Evolutionary conservation across 1,140 invertebrate genomes (phyloP).

Genomic region (Phenacoccus solenopsis): DNA sequence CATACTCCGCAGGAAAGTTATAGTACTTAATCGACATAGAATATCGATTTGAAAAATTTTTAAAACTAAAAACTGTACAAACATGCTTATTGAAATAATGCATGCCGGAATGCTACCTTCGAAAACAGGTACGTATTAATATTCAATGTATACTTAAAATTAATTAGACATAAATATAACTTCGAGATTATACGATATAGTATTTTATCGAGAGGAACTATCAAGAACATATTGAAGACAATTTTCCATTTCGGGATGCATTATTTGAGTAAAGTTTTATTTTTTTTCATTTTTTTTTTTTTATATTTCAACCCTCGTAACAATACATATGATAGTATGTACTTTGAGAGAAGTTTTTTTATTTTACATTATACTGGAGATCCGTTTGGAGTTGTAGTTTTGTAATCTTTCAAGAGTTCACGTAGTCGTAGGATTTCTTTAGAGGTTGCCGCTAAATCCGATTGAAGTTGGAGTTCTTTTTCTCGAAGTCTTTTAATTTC

Average conservation of each 20-base stretch:
- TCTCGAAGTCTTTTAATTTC: conserved; percentile 85
- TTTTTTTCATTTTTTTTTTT: too few relatives aligned
- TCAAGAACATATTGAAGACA: too few relatives aligned
- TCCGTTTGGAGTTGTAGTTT: conserved; percentile 31
- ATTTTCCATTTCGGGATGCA: too few relatives aligned
- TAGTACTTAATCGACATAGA: not conserved
- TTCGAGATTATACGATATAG: too few relatives aligned
- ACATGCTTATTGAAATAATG: not conserved
- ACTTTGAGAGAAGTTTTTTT: too few relatives aligned
- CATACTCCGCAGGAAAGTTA: not conserved
- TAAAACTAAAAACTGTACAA: not conserved
- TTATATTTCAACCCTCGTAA: too few relatives aligned
- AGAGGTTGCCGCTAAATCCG: conserved; percentile 63
- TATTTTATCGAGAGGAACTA: too few relatives aligned
- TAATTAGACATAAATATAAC: too few relatives aligned
- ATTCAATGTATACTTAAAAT: too few relatives aligned
- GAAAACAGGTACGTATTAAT: too few relatives aligned
- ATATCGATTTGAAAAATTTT: not conserved
- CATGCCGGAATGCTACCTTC: not conserved
- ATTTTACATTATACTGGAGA: conserved; percentile 26
- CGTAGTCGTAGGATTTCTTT: conserved; percentile 73
- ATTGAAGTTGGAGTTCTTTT: conserved; percentile 67
- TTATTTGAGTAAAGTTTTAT: too few relatives aligned
- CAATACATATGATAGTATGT: too few relatives aligned
- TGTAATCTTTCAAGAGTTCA: conserved; percentile 64